These are phyloP conservation scores for Micropoecilia bifurca DNA, from an alignment of 2,797 vertebrate genomes.

Conservation along the genomic window DNA sequence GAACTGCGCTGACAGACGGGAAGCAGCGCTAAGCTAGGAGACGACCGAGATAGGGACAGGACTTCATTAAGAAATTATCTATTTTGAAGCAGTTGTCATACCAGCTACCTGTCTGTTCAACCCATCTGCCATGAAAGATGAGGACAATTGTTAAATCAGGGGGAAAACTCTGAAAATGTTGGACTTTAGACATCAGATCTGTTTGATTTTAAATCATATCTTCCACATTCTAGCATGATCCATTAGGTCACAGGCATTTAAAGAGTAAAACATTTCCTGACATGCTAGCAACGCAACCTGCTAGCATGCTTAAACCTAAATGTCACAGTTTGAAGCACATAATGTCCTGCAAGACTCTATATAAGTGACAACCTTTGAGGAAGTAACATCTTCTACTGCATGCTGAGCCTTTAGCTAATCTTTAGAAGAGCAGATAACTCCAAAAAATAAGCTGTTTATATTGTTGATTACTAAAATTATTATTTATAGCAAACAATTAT, in stretches of 20 bases:
- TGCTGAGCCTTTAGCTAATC: background rate
- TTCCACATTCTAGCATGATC: constrained; percentile 7
- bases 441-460: background rate
- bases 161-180: background rate
- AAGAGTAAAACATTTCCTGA: constrained; percentile 19
- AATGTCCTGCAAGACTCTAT: constrained; percentile 2
- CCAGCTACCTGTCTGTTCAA: constrained; percentile 67
- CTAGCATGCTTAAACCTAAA: constrained; percentile 12
- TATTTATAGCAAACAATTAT: no score
- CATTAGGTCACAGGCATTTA: constrained; percentile 43
- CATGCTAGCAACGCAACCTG: constrained; percentile 13
- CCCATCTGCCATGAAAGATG: constrained; percentile 61
- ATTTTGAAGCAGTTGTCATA: constrained; percentile 42
- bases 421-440: background rate
- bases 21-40: constrained; percentile 40
- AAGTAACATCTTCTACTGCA: background rate
- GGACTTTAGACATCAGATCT: background rate
- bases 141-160: constrained; percentile 22
- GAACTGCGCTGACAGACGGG: constrained; percentile 66
- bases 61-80: constrained; percentile 47
- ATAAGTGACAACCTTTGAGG: background rate
- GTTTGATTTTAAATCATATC: background rate
- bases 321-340: constrained; percentile 5
- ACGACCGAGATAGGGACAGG: constrained; percentile 39
- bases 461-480: background rate